Base-by-base conservation (phyloP, 2,888 invertebrate species). In the Ichneumoninae sp. region DNA sequence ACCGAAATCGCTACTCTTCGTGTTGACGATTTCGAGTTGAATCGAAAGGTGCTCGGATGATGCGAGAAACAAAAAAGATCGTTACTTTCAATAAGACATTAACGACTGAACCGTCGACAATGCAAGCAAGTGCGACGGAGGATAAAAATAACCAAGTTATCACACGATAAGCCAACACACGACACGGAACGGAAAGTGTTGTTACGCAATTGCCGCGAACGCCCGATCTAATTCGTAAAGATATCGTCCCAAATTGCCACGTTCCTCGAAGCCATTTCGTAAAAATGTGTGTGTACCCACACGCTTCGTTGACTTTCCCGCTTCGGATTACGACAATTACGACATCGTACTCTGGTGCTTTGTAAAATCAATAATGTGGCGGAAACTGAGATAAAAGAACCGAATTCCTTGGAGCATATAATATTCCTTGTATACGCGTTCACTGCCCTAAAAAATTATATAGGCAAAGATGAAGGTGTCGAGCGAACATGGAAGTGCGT, bases 401-500 rank as follows among this genome's bases (percentile, higher is more conserved):
- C n/a, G 22, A 68, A 44, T 33, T 19, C 1, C 54, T 7, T 54
- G 26, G 57, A 57, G 22, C 19, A 4, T 22, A 22, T 22, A 22
- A 13, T 26, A n/a, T n/a, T n/a, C n/a, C n/a, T n/a, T n/a, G 44
- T 47, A 4, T 16, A 4, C 44, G 44, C 16, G 44, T 47, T 16
- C 4, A 0, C 44, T 4, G 44, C 13, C 16, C 4, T 19, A 60
- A 71, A 52, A 22, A 50, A n/a, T 54, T 57, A 4, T 40, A 19
- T 26, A 33, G 30, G 26, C 40, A n/a, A 83, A 69, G 54, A 91
- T 89, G 89, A 89, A 87, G 68, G 84, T 91, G 70, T 87, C 89
- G 47, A 73, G 89, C 26, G 88, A 91, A 57, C 89, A 88, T 66
- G 73, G 82, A 66, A 89, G 87, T 86, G 89, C 88, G 16, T 90